phyloP scores from a whole-genome alignment of 2,797 vertebrate genomes.

The Etheostoma perlongum region DNA sequence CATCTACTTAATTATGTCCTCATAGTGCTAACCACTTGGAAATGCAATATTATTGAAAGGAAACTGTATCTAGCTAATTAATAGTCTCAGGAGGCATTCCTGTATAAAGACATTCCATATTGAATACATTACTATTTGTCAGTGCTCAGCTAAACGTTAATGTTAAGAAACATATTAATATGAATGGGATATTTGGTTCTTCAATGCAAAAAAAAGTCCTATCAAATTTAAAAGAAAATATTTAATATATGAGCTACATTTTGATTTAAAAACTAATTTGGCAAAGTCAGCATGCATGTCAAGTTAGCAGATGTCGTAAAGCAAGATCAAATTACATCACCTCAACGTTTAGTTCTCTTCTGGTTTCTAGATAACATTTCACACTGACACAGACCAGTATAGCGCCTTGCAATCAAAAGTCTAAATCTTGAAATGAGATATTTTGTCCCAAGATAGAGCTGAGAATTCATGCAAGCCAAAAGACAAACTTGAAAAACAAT shows the following conservation, averaged over 20 bases:
- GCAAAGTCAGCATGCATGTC: not conserved
- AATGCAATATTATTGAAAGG: conserved; percentile 51
- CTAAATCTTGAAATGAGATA: not conserved
- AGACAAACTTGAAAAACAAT: too few species aligned
- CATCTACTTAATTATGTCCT: conserved; percentile 63
- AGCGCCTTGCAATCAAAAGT: not conserved
- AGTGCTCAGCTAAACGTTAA: conserved; percentile 9
- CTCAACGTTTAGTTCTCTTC: too few species aligned
- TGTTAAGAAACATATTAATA: not conserved
- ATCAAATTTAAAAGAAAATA: not conserved
- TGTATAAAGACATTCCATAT: conserved; percentile 18
- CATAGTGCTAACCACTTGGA: conserved; percentile 56
- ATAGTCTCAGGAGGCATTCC: conserved; percentile 23
- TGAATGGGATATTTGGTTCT: not conserved
- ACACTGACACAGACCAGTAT: not conserved
- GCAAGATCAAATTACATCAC: not conserved
- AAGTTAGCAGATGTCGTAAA: not conserved
- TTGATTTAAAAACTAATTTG: not conserved
- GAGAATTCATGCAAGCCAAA: too few species aligned
- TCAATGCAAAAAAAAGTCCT: not conserved
- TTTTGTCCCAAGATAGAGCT: too few species aligned
- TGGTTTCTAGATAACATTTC: too few species aligned
- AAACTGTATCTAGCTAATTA: conserved; percentile 46
- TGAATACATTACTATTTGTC: conserved; percentile 3
- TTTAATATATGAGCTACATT: too few species aligned